Evolutionary conservation across 2,113 vertebrate species (phyloP).

Genomic region (Onychostruthus taczanowskii): DNA sequence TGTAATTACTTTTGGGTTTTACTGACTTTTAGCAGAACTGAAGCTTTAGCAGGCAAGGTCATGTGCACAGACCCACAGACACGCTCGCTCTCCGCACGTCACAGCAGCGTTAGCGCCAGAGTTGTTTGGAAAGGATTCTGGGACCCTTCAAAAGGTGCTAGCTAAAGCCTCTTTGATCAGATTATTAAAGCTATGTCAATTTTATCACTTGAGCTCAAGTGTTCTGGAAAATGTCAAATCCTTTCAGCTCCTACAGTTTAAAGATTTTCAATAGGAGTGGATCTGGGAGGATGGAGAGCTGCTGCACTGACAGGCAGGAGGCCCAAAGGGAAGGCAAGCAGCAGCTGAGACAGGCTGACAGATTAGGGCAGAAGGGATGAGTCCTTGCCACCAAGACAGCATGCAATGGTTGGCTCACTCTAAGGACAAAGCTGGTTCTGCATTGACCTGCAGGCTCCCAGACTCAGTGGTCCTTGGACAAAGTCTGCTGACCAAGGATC

Average conservation of each 20-base stretch:
- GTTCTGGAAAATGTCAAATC: slow-evolving; percentile 66
- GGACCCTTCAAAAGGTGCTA: slow-evolving; percentile 41
- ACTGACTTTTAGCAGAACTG: not conserved
- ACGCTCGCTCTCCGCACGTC: not conserved
- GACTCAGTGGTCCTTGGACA: not conserved
- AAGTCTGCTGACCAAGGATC: not conserved
- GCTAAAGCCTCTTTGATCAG: slow-evolving; percentile 66
- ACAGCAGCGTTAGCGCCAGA: not conserved
- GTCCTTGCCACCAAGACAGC: not conserved
- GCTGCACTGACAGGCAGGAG: slow-evolving; percentile 10
- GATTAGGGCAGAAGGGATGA: not conserved
- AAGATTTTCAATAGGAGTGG: slow-evolving; percentile 58
- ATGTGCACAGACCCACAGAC: rapidly evolving
- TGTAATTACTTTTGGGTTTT: slow-evolving; percentile 1
- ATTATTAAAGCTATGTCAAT: slow-evolving; percentile 69
- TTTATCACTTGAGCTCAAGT: slow-evolving; percentile 69
- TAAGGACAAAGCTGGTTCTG: not conserved
- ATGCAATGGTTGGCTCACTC: not conserved
- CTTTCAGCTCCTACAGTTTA: slow-evolving; percentile 61
- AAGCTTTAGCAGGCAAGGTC: not conserved
- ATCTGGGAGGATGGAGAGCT: not conserved
- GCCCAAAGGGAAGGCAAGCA: slow-evolving; percentile 22
- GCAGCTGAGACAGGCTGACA: not conserved
- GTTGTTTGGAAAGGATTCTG: slow-evolving; percentile 36
- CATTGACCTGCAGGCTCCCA: not conserved